Evolutionary conservation across 2,113 vertebrate species (phyloP).

Genomic region (Lycocorax pyrrhopterus): DNA sequence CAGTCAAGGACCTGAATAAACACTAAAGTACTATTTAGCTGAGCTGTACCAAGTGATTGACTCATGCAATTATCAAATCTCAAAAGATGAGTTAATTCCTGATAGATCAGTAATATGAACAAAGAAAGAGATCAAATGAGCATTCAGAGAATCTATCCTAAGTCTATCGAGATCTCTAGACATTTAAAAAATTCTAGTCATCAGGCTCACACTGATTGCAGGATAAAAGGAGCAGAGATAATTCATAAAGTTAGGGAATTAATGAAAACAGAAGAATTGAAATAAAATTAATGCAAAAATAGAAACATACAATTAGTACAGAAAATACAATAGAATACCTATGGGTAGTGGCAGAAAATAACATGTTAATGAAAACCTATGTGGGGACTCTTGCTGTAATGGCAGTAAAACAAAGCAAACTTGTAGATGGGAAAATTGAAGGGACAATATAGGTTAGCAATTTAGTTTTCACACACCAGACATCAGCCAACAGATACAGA

Average conservation of each 20-base stretch:
- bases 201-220: not conserved
- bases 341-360: not conserved
- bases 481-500: not conserved
- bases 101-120: not conserved
- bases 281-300: not conserved
- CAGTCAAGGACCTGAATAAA: not conserved
- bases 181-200: not conserved
- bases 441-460: not conserved
- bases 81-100: not conserved
- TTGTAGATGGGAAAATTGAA: not conserved
- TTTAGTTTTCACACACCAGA: not conserved
- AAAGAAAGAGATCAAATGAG: not conserved
- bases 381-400: not conserved
- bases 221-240: not conserved
- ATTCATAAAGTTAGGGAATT: not conserved
- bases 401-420: not conserved
- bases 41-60: not conserved
- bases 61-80: not conserved
- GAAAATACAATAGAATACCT: not conserved
- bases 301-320: not conserved
- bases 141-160: not conserved
- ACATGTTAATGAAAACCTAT: not conserved
- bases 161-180: not conserved
- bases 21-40: not conserved
- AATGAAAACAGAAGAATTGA: not conserved